Evolutionary conservation across 2,888 invertebrate species (phyloP).

Genomic region (Zygaena filipendulae): DNA sequence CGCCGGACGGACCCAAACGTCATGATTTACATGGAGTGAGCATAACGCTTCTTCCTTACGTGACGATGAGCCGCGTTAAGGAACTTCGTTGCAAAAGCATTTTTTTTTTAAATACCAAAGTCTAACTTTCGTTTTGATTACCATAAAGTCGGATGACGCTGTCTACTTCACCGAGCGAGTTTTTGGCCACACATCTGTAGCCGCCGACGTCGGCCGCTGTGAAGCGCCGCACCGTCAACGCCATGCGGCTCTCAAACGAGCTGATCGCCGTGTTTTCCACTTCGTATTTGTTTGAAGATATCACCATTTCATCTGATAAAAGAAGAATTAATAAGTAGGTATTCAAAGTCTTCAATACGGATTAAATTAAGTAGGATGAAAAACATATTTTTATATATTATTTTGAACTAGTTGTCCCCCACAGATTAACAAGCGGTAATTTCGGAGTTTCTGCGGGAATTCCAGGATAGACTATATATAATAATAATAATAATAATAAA

Average conservation of each 20-base stretch:
- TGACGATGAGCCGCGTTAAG: no score
- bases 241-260: conserved; percentile 85
- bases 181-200: conserved; percentile 88
- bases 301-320: conserved; percentile 81
- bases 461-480: not conserved
- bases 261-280: conserved; percentile 77
- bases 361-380: conserved; percentile 10
- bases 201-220: conserved; percentile 81
- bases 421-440: no score
- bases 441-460: no score
- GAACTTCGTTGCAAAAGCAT: no score
- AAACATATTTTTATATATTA: no score
- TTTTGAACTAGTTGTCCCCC: no score
- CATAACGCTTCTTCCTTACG: no score
- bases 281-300: conserved; percentile 82
- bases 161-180: conserved; percentile 88
- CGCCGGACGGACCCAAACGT: no score
- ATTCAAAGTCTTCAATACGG: no score
- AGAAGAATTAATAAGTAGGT: conserved; percentile 1
- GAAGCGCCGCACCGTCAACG: conserved; percentile 78
- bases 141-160: conserved; percentile 89
- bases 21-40: no score
- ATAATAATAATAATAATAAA: not conserved
- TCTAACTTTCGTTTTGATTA: no score
- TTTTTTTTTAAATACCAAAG: no score